phyloP scores from a whole-genome alignment of 2,113 vertebrate species.

The Ascaphus truei region DNA sequence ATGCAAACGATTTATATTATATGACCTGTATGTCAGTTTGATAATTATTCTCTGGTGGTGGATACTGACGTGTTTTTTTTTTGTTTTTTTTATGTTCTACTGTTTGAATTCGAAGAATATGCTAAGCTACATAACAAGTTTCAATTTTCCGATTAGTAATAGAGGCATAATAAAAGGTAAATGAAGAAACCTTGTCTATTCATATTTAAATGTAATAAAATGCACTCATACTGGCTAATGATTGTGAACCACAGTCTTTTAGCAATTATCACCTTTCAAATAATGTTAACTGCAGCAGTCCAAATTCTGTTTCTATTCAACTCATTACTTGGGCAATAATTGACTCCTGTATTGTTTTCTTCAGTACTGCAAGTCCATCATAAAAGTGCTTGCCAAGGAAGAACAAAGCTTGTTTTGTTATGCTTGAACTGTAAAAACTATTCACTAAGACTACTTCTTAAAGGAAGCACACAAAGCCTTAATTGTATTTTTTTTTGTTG shows the following conservation, averaged over 20 bases:
- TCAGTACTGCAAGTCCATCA: neutral
- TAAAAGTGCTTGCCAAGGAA: neutral
- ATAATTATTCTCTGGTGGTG: too few species aligned
- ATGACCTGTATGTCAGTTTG: too few species aligned
- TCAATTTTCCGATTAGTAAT: too few species aligned
- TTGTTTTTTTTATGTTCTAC: too few species aligned
- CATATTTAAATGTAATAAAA: neutral
- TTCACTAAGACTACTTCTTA: neutral
- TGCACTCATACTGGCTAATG: neutral
- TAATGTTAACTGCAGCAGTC: neutral
- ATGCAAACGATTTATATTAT: too few species aligned
- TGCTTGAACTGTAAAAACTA: neutral
- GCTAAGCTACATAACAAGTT: too few species aligned
- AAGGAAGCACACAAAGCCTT: neutral
- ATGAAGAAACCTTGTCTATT: neutral
- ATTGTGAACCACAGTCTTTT: neutral
- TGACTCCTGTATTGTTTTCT: neutral
- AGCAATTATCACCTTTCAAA: neutral
- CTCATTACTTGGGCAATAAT: neutral
- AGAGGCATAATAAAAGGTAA: neutral
- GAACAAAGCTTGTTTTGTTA: neutral
- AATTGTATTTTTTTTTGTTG: conserved; percentile 1
- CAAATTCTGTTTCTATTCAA: neutral
- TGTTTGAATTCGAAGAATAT: too few species aligned
- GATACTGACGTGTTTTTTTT: too few species aligned